These are phyloP conservation scores for Parnassius mnemosyne DNA, from an alignment of 2,888 invertebrate species.

Conservation along the genomic window DNA sequence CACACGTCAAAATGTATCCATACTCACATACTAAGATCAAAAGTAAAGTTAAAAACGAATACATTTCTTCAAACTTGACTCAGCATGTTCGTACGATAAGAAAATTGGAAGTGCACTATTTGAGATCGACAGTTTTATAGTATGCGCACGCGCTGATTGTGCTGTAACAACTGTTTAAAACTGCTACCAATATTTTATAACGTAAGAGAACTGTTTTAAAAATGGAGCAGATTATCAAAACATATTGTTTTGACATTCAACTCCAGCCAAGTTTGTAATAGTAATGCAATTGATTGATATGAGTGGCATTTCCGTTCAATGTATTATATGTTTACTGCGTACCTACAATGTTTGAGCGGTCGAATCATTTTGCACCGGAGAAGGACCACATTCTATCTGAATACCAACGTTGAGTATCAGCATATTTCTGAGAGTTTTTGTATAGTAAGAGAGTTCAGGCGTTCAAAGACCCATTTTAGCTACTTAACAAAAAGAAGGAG, in stretches of 20 bases:
- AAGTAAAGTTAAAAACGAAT: neutral
- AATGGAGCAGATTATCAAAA: neutral
- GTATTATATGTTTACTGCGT: neutral
- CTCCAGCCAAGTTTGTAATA: neutral
- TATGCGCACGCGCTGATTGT: neutral
- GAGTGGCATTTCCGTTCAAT: neutral
- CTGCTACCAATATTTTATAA: conserved; percentile 2
- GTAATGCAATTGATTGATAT: neutral
- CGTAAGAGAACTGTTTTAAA: conserved; percentile 11
- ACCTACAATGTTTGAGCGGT: too few species aligned
- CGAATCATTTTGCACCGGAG: too few species aligned
- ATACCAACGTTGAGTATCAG: too few species aligned
- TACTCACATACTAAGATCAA: conserved; percentile 12
- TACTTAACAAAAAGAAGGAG: too few species aligned
- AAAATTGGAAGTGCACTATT: neutral
- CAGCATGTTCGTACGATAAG: neutral
- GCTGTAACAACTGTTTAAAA: conserved; percentile 5
- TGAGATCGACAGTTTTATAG: neutral
- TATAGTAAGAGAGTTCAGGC: too few species aligned
- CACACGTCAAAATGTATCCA: too few species aligned
- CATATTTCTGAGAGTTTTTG: too few species aligned
- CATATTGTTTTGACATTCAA: conserved; percentile 5
- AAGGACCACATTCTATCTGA: too few species aligned
- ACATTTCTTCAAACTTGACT: conserved; percentile 2
- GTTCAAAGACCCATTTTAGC: too few species aligned